phyloP scores from a whole-genome alignment of 1,140 invertebrate species.

The Cylas formicarius region DNA sequence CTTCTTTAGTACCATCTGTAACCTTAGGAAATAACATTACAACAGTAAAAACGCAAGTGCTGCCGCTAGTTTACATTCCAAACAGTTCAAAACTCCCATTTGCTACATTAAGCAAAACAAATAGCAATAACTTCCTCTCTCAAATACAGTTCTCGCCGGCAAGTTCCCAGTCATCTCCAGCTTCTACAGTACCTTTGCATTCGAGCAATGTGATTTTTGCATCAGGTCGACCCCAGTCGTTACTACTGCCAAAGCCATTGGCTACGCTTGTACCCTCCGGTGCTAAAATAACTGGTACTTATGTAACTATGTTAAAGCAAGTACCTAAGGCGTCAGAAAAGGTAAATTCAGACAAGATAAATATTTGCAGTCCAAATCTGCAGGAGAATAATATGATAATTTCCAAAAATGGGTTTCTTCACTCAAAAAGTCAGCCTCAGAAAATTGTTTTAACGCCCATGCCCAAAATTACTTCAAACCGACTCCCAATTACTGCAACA shows the following conservation, averaged over 20 bases:
- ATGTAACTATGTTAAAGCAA: conserved; percentile 38
- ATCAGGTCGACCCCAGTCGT: conserved; percentile 24
- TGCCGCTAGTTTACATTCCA: conserved; percentile 37
- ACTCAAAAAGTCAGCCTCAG: conserved; percentile 20
- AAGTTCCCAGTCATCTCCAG: neutral
- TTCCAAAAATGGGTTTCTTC: conserved; percentile 6
- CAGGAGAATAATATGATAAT: neutral
- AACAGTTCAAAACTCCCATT: conserved; percentile 32
- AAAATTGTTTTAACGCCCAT: conserved; percentile 43
- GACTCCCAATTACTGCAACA: conserved; percentile 40
- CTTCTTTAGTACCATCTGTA: conserved; percentile 1
- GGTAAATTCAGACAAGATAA: conserved; percentile 7
- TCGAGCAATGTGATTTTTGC: conserved; percentile 33
- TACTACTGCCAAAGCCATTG: conserved; percentile 33
- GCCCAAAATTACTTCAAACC: conserved; percentile 46
- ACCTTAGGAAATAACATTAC: too few species aligned
- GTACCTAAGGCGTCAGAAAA: conserved; percentile 25
- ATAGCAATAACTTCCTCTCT: conserved; percentile 17
- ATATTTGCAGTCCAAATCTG: conserved; percentile 4
- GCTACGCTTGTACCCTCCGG: conserved; percentile 24
- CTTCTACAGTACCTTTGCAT: conserved; percentile 13
- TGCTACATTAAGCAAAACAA: conserved; percentile 20
- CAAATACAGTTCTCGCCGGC: conserved; percentile 7
- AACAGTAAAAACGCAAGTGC: conserved; percentile 11
- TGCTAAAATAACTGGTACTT: conserved; percentile 27